These are phyloP conservation scores for Epinephelus cyanopodus DNA, from an alignment of 2,113 vertebrate species.

Conservation along the genomic window DNA sequence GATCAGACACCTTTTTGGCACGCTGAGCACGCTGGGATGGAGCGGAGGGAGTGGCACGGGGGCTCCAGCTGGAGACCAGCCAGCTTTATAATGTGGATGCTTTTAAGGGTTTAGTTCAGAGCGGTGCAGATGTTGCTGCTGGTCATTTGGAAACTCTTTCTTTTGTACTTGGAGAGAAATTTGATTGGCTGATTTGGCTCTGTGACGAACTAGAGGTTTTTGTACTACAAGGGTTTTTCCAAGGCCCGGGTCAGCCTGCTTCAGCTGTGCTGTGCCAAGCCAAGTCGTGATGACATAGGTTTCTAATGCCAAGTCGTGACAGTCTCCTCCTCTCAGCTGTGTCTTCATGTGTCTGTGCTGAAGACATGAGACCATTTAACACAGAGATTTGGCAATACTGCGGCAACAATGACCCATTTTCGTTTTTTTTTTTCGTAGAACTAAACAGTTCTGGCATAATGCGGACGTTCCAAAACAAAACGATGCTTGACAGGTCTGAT, in stretches of 20 bases:
- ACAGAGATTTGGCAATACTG: too few relatives aligned
- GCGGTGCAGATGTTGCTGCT: constrained; percentile 18
- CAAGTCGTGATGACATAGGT: not conserved
- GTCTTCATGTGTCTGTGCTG: too few relatives aligned
- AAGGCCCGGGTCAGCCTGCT: not conserved
- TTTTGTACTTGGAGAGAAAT: not conserved
- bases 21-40: not conserved
- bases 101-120: not conserved
- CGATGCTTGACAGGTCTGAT: too few relatives aligned
- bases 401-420: too few relatives aligned
- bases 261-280: not conserved
- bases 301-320: not conserved
- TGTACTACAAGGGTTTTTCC: not conserved
- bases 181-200: not conserved
- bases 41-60: constrained; percentile 10
- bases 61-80: constrained; percentile 20
- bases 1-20: constrained; percentile 46
- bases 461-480: too few relatives aligned
- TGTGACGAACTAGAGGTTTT: not conserved
- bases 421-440: too few relatives aligned
- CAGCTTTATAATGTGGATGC: constrained; percentile 2
- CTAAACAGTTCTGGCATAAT: too few relatives aligned
- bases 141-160: not conserved
- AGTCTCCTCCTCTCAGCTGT: not conserved
- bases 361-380: too few relatives aligned